Evolutionary conservation across 2,797 vertebrate species (phyloP).

Genomic region (Cossypha polioptera): DNA sequence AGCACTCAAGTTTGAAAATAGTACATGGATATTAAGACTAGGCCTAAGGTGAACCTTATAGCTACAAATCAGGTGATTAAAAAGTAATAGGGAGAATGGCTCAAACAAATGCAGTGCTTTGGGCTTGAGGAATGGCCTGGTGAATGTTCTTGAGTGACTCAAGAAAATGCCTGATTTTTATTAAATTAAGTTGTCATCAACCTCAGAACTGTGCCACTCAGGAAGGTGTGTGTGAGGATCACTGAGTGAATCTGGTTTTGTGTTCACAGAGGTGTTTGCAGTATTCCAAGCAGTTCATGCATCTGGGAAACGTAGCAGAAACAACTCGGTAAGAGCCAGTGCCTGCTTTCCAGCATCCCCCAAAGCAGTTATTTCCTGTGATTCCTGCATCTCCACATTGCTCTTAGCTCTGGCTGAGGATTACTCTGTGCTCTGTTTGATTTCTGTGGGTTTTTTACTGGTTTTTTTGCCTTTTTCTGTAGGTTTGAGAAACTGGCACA

Average conservation of each 20-base stretch:
- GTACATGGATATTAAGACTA: background rate
- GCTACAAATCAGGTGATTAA: background rate
- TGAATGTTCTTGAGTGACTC: background rate
- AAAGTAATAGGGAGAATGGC: background rate
- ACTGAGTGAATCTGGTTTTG: background rate
- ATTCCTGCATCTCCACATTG: background rate
- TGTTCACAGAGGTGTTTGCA: constrained; percentile 89
- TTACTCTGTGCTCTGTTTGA: background rate
- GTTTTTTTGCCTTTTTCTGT: background rate
- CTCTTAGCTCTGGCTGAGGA: background rate
- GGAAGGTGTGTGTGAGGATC: background rate
- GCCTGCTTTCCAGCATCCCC: background rate
- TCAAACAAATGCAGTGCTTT: background rate
- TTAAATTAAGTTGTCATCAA: background rate
- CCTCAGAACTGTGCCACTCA: background rate
- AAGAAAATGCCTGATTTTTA: background rate
- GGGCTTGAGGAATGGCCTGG: background rate
- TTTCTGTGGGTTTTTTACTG: background rate
- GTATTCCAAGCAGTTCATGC: constrained; percentile 93
- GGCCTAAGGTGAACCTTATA: background rate
- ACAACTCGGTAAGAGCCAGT: constrained; percentile 85
- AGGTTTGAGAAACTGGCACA: constrained; percentile 96
- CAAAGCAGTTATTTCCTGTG: background rate
- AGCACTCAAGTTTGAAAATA: background rate
- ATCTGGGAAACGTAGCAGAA: constrained; percentile 90